phyloP scores from a whole-genome alignment of 2,888 invertebrate species.

The Conchocele bisecta region DNA sequence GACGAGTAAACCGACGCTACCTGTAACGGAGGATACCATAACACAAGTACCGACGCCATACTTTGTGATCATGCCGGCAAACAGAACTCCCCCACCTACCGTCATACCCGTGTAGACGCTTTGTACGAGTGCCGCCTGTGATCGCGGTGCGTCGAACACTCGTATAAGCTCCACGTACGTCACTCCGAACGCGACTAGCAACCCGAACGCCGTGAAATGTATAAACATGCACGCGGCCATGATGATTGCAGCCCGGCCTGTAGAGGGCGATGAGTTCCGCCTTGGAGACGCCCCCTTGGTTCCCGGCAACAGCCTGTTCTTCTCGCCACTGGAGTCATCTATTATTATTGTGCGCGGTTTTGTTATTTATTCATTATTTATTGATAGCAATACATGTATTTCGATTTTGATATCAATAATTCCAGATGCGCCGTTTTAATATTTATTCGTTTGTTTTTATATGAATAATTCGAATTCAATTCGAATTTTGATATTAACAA shows the following conservation, averaged over 20 bases:
- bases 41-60: slow-evolving; percentile 21
- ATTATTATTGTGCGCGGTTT: no score
- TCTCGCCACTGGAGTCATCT: no score
- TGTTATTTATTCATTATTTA: no score
- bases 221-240: slow-evolving; percentile 30
- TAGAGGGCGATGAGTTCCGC: no score
- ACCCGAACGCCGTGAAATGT: slow-evolving; percentile 33
- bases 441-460: no score
- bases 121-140: slow-evolving; percentile 35
- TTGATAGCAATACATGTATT: no score
- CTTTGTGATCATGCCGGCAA: slow-evolving; percentile 16
- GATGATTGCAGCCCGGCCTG: not conserved
- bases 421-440: no score
- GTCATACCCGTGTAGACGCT: slow-evolving; percentile 28
- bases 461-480: no score
- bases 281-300: no score
- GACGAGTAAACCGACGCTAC: slow-evolving; percentile 8
- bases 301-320: no score
- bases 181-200: slow-evolving; percentile 21
- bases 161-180: slow-evolving; percentile 40
- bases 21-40: slow-evolving; percentile 12
- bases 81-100: slow-evolving; percentile 27
- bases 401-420: no score
- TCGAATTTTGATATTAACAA: no score
- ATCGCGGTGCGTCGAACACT: slow-evolving; percentile 17